Base-by-base conservation (phyloP, 1,140 invertebrate species). In the Euglossa dilemma region DNA sequence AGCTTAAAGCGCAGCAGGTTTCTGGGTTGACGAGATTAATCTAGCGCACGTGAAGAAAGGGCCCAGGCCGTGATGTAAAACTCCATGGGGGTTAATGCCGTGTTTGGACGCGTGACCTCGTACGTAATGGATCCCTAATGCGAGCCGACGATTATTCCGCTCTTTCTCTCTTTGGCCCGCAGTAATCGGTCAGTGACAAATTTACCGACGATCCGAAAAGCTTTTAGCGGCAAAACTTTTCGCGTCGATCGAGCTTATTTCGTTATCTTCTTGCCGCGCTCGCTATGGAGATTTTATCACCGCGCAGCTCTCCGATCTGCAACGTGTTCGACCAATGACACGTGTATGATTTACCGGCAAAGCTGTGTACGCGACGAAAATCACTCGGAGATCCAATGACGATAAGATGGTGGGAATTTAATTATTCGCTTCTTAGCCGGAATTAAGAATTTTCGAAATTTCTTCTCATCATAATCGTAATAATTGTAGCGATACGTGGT, bases 41-140 rank as follows among this genome's bases (percentile, higher is more conserved):
- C 36, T 63, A 70, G 45, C n/a, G 56, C 25, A 23, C 28, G 52
- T 25, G 36, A 70, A 25, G 45, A 63, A 36, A 16, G 79, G 79
- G 73, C 56, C 56, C 36, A 61, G 50, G 9, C 20, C 52, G 80
- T 63, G 80, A 74, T 56, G 63, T 47, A 75, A 83, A 86, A 73
- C 73, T 74, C 84, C 67, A 50, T 69, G 84, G 85, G 85, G 86
- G 77, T 85, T 87, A 87, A 88, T 88, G 73, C 36, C 36, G 82
- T 85, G 82, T 89, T 90, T 89, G 85, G 71, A 69, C 87, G 83
- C 84, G 83, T 83, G 83, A 89, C 89, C 88, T 80, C 73, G 71
- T 81, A 72, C 79, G 88, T 90, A 90, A 90, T 90, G 88, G 88
- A 90, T 87, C 88, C 86, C 77, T 87, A 87, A 90, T 90, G 83